Conservation (phyloP, 1,140 invertebrate genomes). For the Probaryconus sp. region DNA sequence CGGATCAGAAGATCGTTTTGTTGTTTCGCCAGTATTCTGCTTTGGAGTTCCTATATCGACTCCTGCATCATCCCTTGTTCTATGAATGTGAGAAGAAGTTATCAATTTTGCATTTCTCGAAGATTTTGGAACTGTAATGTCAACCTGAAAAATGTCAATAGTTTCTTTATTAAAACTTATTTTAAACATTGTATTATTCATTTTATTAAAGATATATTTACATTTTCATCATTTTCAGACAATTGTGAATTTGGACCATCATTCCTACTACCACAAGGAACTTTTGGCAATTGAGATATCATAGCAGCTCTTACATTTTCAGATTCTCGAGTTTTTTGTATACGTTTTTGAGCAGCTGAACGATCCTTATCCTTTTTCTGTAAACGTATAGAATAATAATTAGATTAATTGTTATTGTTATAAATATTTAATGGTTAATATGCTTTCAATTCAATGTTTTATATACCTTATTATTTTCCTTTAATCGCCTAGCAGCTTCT, state of each 20-base stretch:
- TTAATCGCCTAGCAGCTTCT: slow-evolving; percentile 70
- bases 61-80: slow-evolving; percentile 27
- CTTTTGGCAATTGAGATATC: slow-evolving; percentile 66
- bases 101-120: no score
- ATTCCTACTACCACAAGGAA: slow-evolving; percentile 30
- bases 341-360: slow-evolving; percentile 67
- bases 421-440: no score
- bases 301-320: slow-evolving; percentile 77
- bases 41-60: not conserved
- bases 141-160: no score
- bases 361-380: slow-evolving; percentile 61
- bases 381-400: slow-evolving; percentile 12
- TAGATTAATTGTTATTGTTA: slow-evolving; percentile 10
- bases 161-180: not conserved
- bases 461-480: slow-evolving; percentile 64
- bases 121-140: no score
- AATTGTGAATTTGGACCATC: slow-evolving; percentile 23
- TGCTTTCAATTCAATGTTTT: no score
- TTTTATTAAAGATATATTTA: slow-evolving; percentile 5
- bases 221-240: slow-evolving; percentile 37
- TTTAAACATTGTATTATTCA: slow-evolving; percentile 8
- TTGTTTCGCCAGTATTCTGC: not conserved
- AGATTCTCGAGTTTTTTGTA: slow-evolving; percentile 73
- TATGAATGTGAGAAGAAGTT: no score
- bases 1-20: not conserved